These are phyloP conservation scores for Andrena minutula DNA, from an alignment of 2,888 invertebrate species.

Conservation along the genomic window DNA sequence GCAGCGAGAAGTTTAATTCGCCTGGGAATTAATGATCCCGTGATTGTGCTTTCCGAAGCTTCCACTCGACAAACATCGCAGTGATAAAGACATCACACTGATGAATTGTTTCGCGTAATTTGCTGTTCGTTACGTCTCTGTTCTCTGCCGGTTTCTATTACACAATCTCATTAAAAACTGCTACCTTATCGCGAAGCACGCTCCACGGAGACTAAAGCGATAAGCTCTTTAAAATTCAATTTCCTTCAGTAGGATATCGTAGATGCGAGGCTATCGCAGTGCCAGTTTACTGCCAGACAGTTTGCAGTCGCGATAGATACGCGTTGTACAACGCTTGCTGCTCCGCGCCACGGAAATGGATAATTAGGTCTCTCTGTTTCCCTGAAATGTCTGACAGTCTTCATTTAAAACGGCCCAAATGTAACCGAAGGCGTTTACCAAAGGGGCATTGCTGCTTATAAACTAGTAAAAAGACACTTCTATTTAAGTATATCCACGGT, in stretches of 20 bases:
- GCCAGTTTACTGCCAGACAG: slow-evolving; percentile 26
- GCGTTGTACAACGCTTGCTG: background rate
- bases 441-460: too few species aligned
- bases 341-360: background rate
- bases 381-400: slow-evolving; percentile 8
- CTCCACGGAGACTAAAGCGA: background rate
- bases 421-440: background rate
- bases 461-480: too few species aligned
- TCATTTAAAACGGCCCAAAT: background rate
- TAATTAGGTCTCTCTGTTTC: slow-evolving; percentile 36
- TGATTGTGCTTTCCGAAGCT: background rate
- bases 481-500: too few species aligned
- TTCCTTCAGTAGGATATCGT: slow-evolving; percentile 28
- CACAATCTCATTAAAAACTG: background rate
- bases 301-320: slow-evolving; percentile 28
- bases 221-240: slow-evolving; percentile 49
- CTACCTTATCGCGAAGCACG: background rate
- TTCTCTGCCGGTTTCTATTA: background rate
- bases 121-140: background rate
- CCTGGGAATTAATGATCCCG: background rate
- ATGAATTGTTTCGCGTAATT: background rate
- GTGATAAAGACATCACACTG: background rate
- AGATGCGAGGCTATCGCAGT: slow-evolving; percentile 8
- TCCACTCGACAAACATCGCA: background rate
- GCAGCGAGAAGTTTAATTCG: background rate